Evolutionary conservation across 2,797 vertebrate genomes (phyloP), one percentile per base, ranked within the genome.

Genomic region (Stomatorhinus walkeri): DNA sequence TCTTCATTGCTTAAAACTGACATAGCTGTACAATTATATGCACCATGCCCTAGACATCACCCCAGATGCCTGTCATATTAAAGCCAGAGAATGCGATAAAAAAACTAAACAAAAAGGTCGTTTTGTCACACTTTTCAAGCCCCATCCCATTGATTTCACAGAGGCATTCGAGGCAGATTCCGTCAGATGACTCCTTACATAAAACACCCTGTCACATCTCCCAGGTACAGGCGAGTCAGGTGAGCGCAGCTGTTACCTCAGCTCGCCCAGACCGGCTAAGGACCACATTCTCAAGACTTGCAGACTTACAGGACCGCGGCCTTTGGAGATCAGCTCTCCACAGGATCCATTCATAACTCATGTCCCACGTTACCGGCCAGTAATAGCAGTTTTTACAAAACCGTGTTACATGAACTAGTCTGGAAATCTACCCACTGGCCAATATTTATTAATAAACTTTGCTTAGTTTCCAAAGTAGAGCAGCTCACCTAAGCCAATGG

Each of bases 381-480:
- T 43, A 79, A 79, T 43, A 43, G 72, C 72, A 79, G 72, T 36
- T 72, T 72, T 72, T 72, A 24, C 28, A 72, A 72, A 36, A 36
- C 4, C 10, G 64, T 68, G 64, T 68, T 68, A 68, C 64, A 32
- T 68, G 28, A 72, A 72, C 64, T 72, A 72, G 81, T 49, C 43
- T 84, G 43, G 81, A 84, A 84, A 84, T 49, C 81, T 84, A 84
- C 43, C 81, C 81, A 48, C 46, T 84, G n/a, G 81, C 40, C 46
- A 48, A 84, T 48, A 49, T 84, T 43, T 84, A 48, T 48, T 43
- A 84, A 48, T 84, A 48, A 49, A 72, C 64, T 36, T 72, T 36
- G 64, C 64, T 72, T 72, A 72, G 64, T 72, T 72, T 84, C 46
- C n/a, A 28, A 48, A 84, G 40, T 84, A 24, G 43, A 84, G 81